Conservation (phyloP, 2,888 invertebrate genomes). For the Encarsia formosa region DNA sequence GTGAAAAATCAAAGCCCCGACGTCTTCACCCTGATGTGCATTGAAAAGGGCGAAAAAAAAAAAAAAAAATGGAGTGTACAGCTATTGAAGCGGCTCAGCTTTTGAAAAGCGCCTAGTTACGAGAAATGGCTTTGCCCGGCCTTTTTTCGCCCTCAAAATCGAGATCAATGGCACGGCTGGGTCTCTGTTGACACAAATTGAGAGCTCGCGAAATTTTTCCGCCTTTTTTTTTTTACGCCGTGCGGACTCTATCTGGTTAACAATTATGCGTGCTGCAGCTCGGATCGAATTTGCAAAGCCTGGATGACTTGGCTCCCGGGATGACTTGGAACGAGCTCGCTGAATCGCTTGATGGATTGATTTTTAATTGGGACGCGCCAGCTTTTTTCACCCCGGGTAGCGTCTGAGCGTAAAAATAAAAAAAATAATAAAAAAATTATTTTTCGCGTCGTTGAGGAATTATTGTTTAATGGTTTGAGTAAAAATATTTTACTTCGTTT, state of each 20-base stretch:
- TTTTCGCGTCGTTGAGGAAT: no score
- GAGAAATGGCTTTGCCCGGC: background rate
- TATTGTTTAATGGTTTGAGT: no score
- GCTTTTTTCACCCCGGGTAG: no score
- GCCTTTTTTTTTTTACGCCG: background rate
- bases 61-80: background rate
- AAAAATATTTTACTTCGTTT: no score
- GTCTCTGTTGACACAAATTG: slow-evolving; percentile 16
- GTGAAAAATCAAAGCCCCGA: background rate
- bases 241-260: slow-evolving; percentile 3
- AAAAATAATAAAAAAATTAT: no score
- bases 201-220: background rate
- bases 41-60: slow-evolving; percentile 1
- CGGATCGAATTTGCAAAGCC: no score
- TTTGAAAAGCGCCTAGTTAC: slow-evolving; percentile 13
- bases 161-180: background rate
- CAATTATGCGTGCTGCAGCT: slow-evolving; percentile 13
- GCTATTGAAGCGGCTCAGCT: slow-evolving; percentile 4
- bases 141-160: background rate
- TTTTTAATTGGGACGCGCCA: no score
- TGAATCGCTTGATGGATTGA: no score
- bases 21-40: no score
- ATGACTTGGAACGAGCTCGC: no score
- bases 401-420: no score
- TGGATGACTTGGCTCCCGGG: no score